Evolutionary conservation across 2,113 vertebrate species (phyloP), one percentile per base, ranked within the genome.

Genomic region (Aviceda subcristata): DNA sequence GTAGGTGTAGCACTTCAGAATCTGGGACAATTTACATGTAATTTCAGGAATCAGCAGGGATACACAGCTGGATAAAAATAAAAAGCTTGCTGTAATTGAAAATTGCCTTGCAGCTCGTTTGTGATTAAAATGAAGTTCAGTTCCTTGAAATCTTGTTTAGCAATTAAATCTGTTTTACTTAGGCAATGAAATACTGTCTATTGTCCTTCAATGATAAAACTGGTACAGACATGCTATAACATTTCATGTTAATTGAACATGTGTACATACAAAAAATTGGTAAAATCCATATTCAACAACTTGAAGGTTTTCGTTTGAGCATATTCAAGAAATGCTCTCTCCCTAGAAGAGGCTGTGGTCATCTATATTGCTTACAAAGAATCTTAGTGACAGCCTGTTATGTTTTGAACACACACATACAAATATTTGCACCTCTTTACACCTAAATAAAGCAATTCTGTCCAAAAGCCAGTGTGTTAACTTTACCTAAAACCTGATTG

Each of bases 61-160:
- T 94, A 97, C 98, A 89, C 98, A 98, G 98, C 98, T 98, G 98
- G 98, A 98, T 97, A 97, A 98, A 98, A 98, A 98, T 97, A 98
- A 98, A 98, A 98, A 98, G 93, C 97, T 98, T 97, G 94, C 87
- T 98, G 98, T 98, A 98, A 98, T 98, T 98, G 97, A 98, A 98
- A 98, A 97, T 97, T 97, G 97, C 94, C 94, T 98, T 97, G 95
- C 91, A 98, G 97, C 96, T 98, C 98, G 86, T 97, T 98, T 97
- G 97, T 98, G 97, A 98, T 98, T 98, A 98, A 98, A 98, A 98
- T 95, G 93, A 98, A 98, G 87, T 98, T 97, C 86, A 82, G 84
- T 96, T 98, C 86, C 95, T 97, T 98, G 97, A 97, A 97, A 97
- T 96, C 90, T 97, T 97, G 79, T 98, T 97, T 93, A 97, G 95